Evolutionary conservation across 2,113 vertebrate genomes (phyloP).

Genomic region (Rissa tridactyla): DNA sequence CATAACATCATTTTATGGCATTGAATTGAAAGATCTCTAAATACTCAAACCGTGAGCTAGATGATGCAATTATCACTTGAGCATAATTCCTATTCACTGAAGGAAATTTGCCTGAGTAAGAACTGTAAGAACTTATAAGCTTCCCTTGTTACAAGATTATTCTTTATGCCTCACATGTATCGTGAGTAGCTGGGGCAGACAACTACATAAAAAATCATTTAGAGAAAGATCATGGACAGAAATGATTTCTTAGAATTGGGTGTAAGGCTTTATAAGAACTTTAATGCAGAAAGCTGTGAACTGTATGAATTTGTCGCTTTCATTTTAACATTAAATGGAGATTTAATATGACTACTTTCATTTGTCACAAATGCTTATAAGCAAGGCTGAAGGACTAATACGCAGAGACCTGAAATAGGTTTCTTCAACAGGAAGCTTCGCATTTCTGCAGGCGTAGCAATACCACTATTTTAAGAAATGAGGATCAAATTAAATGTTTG

Average conservation of each 20-base stretch:
- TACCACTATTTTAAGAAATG: slow-evolving; percentile 60
- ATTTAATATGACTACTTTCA: slow-evolving; percentile 49
- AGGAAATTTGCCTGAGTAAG: not conserved
- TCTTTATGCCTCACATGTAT: not conserved
- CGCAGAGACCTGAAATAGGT: slow-evolving; percentile 29
- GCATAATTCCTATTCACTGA: slow-evolving; percentile 16
- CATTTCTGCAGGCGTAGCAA: not conserved
- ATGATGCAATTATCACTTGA: slow-evolving; percentile 32
- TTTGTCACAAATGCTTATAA: slow-evolving; percentile 41
- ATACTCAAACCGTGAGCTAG: not conserved
- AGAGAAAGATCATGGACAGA: not conserved
- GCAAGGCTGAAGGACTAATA: slow-evolving; percentile 30
- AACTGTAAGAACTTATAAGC: not conserved
- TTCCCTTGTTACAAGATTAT: not conserved
- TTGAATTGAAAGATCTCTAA: not conserved
- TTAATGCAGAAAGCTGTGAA: slow-evolving; percentile 27
- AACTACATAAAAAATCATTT: slow-evolving; percentile 29
- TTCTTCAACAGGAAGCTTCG: slow-evolving; percentile 14
- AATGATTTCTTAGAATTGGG: slow-evolving; percentile 2
- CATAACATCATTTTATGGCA: not conserved
- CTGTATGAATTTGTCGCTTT: slow-evolving; percentile 23
- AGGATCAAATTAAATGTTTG: slow-evolving; percentile 73
- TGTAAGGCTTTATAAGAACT: not conserved
- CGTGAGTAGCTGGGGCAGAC: not conserved
- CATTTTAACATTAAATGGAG: slow-evolving; percentile 55